These are phyloP conservation scores for Cosmopolites sordidus DNA, from an alignment of 2,888 invertebrate species.

Conservation along the genomic window DNA sequence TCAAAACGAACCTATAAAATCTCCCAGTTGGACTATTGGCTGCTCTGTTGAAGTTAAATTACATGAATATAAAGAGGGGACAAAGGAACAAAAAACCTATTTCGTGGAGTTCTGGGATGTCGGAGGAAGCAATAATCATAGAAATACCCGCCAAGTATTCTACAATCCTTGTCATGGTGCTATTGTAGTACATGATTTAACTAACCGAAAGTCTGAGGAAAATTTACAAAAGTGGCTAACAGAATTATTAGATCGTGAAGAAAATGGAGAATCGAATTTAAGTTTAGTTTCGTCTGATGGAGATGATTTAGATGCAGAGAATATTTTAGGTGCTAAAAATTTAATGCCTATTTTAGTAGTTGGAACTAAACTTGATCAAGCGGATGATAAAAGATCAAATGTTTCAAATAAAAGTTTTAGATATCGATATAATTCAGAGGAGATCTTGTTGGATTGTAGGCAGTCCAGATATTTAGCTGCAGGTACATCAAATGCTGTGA, in stretches of 20 bases:
- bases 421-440: slow-evolving; percentile 64
- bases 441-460: slow-evolving; percentile 78
- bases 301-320: slow-evolving; percentile 79
- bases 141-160: slow-evolving; percentile 89
- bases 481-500: slow-evolving; percentile 91
- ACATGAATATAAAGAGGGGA: slow-evolving; percentile 92
- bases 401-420: slow-evolving; percentile 50
- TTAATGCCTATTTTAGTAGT: slow-evolving; percentile 79
- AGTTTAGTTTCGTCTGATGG: slow-evolving; percentile 36
- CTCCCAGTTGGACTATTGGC: slow-evolving; percentile 94
- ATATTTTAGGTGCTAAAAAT: slow-evolving; percentile 79
- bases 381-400: slow-evolving; percentile 68
- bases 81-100: slow-evolving; percentile 82
- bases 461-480: slow-evolving; percentile 81
- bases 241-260: slow-evolving; percentile 67
- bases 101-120: slow-evolving; percentile 97
- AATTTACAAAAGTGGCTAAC: slow-evolving; percentile 91
- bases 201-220: slow-evolving; percentile 91
- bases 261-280: slow-evolving; percentile 21
- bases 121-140: slow-evolving; percentile 90
- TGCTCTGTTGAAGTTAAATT: slow-evolving; percentile 94
- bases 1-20: slow-evolving; percentile 76
- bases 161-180: slow-evolving; percentile 92
- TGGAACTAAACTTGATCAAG: slow-evolving; percentile 79
- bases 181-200: slow-evolving; percentile 93